These are phyloP conservation scores for Scolanthus callimorphus DNA, from an alignment of 92 coral and sea anemone species.

Conservation along the genomic window DNA sequence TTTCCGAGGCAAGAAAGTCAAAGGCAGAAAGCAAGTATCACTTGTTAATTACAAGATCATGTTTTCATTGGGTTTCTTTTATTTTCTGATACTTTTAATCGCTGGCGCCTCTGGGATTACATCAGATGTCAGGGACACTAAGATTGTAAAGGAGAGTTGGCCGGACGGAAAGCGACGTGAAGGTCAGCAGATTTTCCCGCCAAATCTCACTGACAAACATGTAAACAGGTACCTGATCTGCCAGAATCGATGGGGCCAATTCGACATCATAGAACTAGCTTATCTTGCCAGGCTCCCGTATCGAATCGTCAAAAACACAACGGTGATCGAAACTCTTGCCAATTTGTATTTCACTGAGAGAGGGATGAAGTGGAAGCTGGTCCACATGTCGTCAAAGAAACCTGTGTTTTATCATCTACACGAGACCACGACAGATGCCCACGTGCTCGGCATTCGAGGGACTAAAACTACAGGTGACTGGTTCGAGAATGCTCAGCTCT, in stretches of 20 bases:
- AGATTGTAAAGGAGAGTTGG: not conserved
- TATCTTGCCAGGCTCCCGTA: constrained; percentile 48
- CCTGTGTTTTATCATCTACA: constrained; percentile 45
- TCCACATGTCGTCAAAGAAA: constrained; percentile 1
- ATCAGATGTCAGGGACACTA: constrained; percentile 10
- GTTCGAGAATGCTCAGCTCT: constrained; percentile 42
- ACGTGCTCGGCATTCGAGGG: constrained; percentile 59
- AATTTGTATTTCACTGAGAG: constrained; percentile 37
- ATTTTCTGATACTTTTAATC: not conserved
- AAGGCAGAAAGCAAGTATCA: constrained; percentile 6
- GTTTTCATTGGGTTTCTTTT: constrained; percentile 2
- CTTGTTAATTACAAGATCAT: constrained; percentile 11
- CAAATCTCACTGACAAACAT: not conserved
- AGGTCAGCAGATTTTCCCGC: not conserved
- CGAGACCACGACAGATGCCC: constrained; percentile 8
- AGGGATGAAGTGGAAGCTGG: constrained; percentile 33
- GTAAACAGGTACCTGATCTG: constrained; percentile 44
- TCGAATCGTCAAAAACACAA: constrained; percentile 6
- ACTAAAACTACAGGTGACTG: constrained; percentile 33
- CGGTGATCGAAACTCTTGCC: constrained; percentile 5
- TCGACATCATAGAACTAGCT: constrained; percentile 53
- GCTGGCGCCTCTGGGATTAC: not conserved
- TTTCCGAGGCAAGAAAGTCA: constrained; percentile 7
- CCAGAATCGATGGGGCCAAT: constrained; percentile 38
- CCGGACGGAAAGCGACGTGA: not conserved